phyloP scores from a whole-genome alignment of 2,797 vertebrate genomes.

The Apogon talboti region DNA sequence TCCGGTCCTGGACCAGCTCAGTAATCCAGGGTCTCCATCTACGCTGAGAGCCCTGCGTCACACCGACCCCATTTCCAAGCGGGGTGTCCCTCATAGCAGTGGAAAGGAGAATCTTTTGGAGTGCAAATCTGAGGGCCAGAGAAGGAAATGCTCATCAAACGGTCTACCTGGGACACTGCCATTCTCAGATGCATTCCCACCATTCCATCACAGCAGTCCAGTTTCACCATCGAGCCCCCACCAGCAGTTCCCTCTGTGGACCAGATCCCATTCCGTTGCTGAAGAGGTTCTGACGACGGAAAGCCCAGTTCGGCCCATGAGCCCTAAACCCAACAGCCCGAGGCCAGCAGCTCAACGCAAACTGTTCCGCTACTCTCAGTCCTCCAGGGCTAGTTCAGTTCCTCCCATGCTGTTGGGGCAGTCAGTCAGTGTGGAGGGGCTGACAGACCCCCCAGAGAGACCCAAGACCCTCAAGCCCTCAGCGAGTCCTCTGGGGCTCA shows the following conservation, averaged over 20 bases:
- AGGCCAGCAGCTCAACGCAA: slow-evolving; percentile 72
- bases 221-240: slow-evolving; percentile 65
- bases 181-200: slow-evolving; percentile 60
- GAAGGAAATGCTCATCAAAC: slow-evolving; percentile 68
- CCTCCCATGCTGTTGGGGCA: slow-evolving; percentile 85
- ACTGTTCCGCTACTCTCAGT: slow-evolving; percentile 77
- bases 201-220: slow-evolving; percentile 68
- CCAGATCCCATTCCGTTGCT: slow-evolving; percentile 60
- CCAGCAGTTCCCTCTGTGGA: slow-evolving; percentile 70
- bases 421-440: slow-evolving; percentile 71
- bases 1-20: slow-evolving; percentile 46
- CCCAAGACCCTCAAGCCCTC: slow-evolving; percentile 86
- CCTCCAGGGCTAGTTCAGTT: slow-evolving; percentile 74
- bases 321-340: slow-evolving; percentile 89
- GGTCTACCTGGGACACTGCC: slow-evolving; percentile 61
- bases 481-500: slow-evolving; percentile 80
- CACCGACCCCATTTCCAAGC: slow-evolving; percentile 74
- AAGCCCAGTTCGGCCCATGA: slow-evolving; percentile 87
- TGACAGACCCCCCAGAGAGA: slow-evolving; percentile 79
- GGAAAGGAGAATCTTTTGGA: slow-evolving; percentile 49
- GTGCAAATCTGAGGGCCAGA: slow-evolving; percentile 73
- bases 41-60: slow-evolving; percentile 49
- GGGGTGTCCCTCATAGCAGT: slow-evolving; percentile 60
- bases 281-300: slow-evolving; percentile 66
- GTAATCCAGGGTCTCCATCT: slow-evolving; percentile 30